Evolutionary conservation across 2,888 invertebrate genomes (phyloP).

Genomic region (Melinopterus prodromus): DNA sequence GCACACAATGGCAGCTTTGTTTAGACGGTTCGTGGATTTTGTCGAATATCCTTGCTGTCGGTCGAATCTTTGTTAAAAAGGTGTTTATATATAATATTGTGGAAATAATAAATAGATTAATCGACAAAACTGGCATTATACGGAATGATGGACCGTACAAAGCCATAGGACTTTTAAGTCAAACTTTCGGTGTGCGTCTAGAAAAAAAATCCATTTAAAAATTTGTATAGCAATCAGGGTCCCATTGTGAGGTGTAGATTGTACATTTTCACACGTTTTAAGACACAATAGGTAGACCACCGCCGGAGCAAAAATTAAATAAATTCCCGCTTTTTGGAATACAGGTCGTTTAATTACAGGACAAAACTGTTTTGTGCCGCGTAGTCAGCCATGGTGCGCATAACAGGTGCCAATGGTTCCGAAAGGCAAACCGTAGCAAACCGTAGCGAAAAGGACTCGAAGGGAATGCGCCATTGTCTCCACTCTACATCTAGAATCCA

Average conservation of each 20-base stretch:
- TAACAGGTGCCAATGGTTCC: conserved; percentile 31
- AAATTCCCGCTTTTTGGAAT: conserved; percentile 41
- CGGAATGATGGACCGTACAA: neutral
- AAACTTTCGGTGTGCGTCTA: neutral
- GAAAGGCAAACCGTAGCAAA: conserved; percentile 9
- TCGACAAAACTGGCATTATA: conserved; percentile 4
- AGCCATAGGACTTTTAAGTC: conserved; percentile 13
- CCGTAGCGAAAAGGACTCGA: conserved; percentile 10
- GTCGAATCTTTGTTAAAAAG: neutral
- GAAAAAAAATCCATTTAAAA: conserved; percentile 40
- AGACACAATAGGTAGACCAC: conserved; percentile 43
- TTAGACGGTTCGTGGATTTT: neutral
- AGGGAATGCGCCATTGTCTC: neutral
- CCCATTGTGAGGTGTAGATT: conserved; percentile 40
- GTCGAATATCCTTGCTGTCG: too few species aligned
- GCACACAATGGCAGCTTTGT: neutral
- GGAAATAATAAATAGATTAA: neutral
- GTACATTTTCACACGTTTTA: conserved; percentile 46
- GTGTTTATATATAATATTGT: neutral
- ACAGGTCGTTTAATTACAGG: conserved; percentile 34
- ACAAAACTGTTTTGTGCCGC: conserved; percentile 31
- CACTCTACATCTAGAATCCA: neutral
- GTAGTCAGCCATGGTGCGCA: conserved; percentile 7
- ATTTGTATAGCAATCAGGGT: conserved; percentile 40
- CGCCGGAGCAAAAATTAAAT: conserved; percentile 42